Evolutionary conservation across 2,797 vertebrate genomes (phyloP).

Genomic region (Lagorchestes hirsutus): DNA sequence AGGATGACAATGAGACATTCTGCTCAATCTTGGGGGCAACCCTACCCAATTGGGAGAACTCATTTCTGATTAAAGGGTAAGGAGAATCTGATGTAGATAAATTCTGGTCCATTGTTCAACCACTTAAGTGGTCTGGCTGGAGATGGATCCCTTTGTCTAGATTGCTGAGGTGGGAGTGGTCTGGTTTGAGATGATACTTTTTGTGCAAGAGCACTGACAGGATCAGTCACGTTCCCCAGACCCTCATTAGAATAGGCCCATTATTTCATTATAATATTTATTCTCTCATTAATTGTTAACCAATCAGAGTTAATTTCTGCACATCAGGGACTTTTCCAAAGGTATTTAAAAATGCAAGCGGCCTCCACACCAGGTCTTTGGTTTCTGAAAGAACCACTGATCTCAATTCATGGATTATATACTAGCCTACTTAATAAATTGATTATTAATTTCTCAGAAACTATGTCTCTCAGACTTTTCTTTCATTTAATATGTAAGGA

Average conservation of each 20-base stretch:
- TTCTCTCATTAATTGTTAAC: neutral
- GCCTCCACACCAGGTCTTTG: neutral
- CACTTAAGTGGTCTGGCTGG: neutral
- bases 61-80: neutral
- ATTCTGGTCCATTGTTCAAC: neutral
- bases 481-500: conserved; percentile 25
- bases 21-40: neutral
- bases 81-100: neutral
- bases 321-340: neutral
- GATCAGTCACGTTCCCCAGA: neutral
- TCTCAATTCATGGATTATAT: neutral
- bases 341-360: neutral
- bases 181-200: neutral
- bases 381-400: neutral
- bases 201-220: neutral
- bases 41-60: neutral
- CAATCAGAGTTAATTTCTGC: neutral
- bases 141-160: neutral
- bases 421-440: neutral
- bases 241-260: neutral
- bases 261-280: neutral
- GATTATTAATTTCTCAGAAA: neutral
- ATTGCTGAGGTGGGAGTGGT: neutral
- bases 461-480: neutral
- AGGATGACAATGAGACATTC: neutral